phyloP scores from a whole-genome alignment of 2,888 invertebrate genomes.

The Rhyacophila evoluta region DNA sequence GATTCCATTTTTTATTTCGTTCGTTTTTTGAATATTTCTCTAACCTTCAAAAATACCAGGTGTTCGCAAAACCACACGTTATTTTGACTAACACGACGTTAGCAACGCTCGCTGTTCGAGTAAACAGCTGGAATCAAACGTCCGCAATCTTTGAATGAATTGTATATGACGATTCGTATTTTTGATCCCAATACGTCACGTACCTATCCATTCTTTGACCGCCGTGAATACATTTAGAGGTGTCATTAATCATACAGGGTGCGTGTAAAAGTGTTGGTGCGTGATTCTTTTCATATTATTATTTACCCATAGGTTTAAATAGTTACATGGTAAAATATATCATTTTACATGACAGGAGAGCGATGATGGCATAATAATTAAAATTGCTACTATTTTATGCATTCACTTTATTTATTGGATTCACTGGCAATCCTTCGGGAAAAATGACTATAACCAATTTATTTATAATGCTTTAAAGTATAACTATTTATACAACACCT shows the following conservation, averaged over 20 bases:
- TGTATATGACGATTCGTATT: background rate
- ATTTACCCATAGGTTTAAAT: slow-evolving; percentile 9
- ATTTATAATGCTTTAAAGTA: too few relatives aligned
- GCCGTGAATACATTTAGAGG: slow-evolving; percentile 47
- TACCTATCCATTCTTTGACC: slow-evolving; percentile 41
- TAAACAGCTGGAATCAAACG: background rate
- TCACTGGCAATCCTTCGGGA: too few relatives aligned
- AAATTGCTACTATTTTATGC: too few relatives aligned
- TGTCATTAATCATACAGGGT: slow-evolving; percentile 49
- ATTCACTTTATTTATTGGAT: too few relatives aligned
- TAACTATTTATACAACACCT: too few relatives aligned
- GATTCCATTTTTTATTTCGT: background rate
- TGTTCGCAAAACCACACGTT: slow-evolving; percentile 10
- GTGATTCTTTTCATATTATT: slow-evolving; percentile 24
- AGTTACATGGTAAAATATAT: background rate
- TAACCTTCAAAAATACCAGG: slow-evolving; percentile 7
- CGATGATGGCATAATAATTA: too few relatives aligned
- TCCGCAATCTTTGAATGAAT: background rate
- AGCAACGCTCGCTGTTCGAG: background rate
- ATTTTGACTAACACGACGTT: background rate
- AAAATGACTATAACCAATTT: too few relatives aligned
- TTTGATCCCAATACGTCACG: background rate
- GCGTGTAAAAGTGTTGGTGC: slow-evolving; percentile 25
- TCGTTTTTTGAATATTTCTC: background rate
- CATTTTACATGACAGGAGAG: background rate